A percentile compares a stretch with the other conserved stretches of the same genome.
phyloP scores from a whole-genome alignment of 2,113 vertebrate genomes.

The Strix uralensis region DNA sequence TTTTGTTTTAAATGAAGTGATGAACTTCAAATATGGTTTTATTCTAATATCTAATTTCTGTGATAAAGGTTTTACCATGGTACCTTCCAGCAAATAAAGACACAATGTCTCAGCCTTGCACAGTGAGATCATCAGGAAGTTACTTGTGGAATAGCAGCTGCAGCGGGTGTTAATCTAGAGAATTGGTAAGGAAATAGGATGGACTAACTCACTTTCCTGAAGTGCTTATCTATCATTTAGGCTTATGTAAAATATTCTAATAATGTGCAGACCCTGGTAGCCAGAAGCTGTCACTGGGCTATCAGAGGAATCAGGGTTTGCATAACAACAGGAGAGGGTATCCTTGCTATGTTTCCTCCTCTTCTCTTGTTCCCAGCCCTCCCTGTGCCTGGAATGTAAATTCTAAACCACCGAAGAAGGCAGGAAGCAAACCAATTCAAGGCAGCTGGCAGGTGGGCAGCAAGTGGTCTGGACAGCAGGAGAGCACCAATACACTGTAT shows the following conservation, averaged over 20 bases:
- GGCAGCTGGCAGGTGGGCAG: slow-evolving; percentile 1
- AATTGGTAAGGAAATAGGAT: slow-evolving; percentile 35
- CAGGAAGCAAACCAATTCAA: background rate
- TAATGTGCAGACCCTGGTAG: background rate
- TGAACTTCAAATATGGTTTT: background rate
- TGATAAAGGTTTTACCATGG: background rate
- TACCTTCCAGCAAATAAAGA: background rate
- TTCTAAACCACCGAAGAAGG: background rate
- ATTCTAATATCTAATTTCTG: background rate
- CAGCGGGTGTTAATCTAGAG: slow-evolving; percentile 16
- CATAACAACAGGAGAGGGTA: slow-evolving; percentile 1
- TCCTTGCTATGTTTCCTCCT: slow-evolving; percentile 2
- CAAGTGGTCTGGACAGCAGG: slow-evolving; percentile 1
- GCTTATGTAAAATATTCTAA: slow-evolving; percentile 26
- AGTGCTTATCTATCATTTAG: slow-evolving; percentile 25
- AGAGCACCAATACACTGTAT: background rate
- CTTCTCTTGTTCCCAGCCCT: slow-evolving; percentile 6
- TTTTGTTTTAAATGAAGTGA: background rate
- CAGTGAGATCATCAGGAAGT: slow-evolving; percentile 7
- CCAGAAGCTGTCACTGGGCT: background rate
- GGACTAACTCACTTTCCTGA: slow-evolving; percentile 15
- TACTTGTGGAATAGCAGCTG: slow-evolving; percentile 36
- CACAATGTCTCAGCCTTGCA: background rate
- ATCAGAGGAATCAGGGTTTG: background rate
- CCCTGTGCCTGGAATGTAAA: slow-evolving; percentile 18